Evolutionary conservation across 2,888 invertebrate species (phyloP).

Genomic region (Sympetrum striolatum): DNA sequence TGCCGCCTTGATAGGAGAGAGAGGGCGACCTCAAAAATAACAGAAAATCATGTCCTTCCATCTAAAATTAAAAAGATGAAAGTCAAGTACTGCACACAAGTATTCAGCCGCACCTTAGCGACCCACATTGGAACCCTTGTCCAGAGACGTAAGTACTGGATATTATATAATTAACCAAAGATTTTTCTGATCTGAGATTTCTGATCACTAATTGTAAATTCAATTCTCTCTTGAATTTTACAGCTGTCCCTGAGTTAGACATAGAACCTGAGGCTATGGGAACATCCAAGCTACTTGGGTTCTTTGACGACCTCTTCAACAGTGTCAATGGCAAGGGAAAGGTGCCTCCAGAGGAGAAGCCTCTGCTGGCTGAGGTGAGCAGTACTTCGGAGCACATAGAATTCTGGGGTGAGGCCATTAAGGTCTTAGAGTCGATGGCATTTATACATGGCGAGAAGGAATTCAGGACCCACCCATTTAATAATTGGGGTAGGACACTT

Average conservation of each 20-base stretch:
- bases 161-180: too few species aligned
- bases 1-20: not conserved
- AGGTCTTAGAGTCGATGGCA: not conserved
- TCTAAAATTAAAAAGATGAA: not conserved
- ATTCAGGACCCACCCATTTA: not conserved
- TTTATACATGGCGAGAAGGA: not conserved
- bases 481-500: not conserved
- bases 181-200: not conserved
- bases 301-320: not conserved
- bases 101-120: not conserved
- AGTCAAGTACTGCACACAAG: not conserved
- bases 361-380: not conserved
- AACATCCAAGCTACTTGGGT: not conserved
- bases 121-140: not conserved
- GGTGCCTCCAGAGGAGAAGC: not conserved
- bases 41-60: not conserved
- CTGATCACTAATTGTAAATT: not conserved
- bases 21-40: not conserved
- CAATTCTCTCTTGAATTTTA: too few species aligned
- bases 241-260: not conserved
- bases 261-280: not conserved
- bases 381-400: not conserved
- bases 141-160: not conserved
- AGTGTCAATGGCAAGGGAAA: not conserved
- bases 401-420: not conserved